Conservation (phyloP, 2,888 invertebrate genomes). For the Parascotia fuliginaria region DNA sequence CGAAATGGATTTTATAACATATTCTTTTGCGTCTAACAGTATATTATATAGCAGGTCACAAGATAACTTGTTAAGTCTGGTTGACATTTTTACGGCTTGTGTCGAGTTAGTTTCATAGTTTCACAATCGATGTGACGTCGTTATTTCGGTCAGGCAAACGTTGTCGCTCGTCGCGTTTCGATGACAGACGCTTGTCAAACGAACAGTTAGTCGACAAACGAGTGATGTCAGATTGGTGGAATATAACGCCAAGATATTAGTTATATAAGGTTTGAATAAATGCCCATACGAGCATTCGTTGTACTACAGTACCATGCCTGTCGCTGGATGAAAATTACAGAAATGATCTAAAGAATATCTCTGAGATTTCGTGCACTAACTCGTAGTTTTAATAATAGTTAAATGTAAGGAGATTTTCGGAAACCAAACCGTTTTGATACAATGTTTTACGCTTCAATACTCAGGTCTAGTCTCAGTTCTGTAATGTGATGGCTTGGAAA, state of each 20-base stretch:
- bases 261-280: conserved; percentile 44
- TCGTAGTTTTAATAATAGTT: no score
- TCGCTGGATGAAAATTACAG: no score
- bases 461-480: no score
- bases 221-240: conserved; percentile 27
- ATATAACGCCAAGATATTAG: conserved; percentile 44
- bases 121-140: conserved; percentile 32
- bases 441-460: background rate
- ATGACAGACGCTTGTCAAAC: conserved; percentile 40
- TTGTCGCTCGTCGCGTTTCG: conserved; percentile 17
- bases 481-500: no score
- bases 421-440: no score
- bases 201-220: conserved; percentile 20
- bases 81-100: conserved; percentile 18
- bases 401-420: no score
- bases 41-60: conserved; percentile 4
- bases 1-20: background rate
- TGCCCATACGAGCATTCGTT: conserved; percentile 33
- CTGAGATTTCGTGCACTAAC: background rate
- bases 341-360: no score
- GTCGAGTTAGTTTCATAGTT: conserved; percentile 22
- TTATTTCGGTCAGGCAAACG: conserved; percentile 22
- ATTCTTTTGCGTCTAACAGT: background rate
- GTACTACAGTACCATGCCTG: conserved; percentile 23
- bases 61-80: conserved; percentile 11